Base-by-base conservation (phyloP, 2,113 vertebrate species). In the Myotis lucifugus region DNA sequence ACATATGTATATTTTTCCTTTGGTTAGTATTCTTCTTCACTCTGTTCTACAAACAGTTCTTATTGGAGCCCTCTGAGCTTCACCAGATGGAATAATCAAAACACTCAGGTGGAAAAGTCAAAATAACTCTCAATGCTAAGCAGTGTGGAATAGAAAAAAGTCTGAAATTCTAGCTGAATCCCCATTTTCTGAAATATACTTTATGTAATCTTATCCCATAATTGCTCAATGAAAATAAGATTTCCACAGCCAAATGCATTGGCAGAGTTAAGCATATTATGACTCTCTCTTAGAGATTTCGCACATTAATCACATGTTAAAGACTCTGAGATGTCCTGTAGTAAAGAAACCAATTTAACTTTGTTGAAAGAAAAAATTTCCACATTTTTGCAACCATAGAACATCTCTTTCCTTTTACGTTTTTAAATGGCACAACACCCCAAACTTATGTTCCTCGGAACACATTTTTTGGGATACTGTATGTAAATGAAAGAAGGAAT, bases 181-280 rank as follows among this genome's bases (percentile, higher is more conserved):
- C 32, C 34, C 4, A 42, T 73, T 90, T 95, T 72, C n/a, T 91
- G 74, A 96, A 83, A 37, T 67, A 1, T 90, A 50, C 70, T 85
- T 84, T 21, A 85, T 87, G 21, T 88, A 59, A 72, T 77, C 10
- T 78, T 84, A 32, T 74, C 59, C n/a, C 29, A 79, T 14, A 86
- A 73, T 27, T 87, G 37, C 14, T 88, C 21, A 73, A 23, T 34
- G 56, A 67, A 85, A 81, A 34, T 27, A 84, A 69, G 29, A 74
- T 94, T 85, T 91, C 42, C 42, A 83, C 5, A 70, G 8, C 7
- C 34, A 92, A 90, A 88, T 54, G 70, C 46, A 34, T 2, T 17
- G 64, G 64, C 27, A 54, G 27, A 83, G 21, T 90, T 70, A 91
- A 52, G 14, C 32, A 42, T 34, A 59, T 0, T 14, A 19, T 74